A percentile compares a stretch with the other conserved stretches of the same genome.
Evolutionary conservation across 2,113 vertebrate species (phyloP).

Genomic region (Aplodontia rufa): DNA sequence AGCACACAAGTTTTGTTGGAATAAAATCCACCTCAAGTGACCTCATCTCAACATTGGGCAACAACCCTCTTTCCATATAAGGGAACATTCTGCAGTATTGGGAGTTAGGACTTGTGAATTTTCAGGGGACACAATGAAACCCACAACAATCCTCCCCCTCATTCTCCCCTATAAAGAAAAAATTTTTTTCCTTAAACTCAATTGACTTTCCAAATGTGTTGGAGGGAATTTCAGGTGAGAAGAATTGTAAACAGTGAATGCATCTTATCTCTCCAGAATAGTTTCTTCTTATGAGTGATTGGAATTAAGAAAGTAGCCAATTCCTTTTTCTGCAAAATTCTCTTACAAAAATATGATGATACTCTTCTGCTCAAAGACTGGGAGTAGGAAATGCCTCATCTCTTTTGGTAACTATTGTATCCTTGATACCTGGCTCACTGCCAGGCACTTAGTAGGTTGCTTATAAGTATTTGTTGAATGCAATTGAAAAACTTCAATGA

Average conservation of each 20-base stretch:
- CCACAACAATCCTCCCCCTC: not conserved
- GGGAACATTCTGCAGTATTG: not conserved
- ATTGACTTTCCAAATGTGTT: not conserved
- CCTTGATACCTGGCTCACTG: not conserved
- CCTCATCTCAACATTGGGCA: not conserved
- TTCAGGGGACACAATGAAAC: not conserved
- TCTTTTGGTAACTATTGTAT: not conserved
- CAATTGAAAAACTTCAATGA: not conserved
- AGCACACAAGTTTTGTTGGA: not conserved
- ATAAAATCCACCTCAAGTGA: not conserved
- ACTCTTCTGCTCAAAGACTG: not conserved
- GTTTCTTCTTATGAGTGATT: not conserved
- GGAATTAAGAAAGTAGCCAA: not conserved
- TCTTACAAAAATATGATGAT: not conserved
- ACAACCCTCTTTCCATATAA: not conserved
- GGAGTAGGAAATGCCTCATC: not conserved
- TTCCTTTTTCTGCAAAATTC: not conserved
- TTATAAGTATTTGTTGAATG: not conserved
- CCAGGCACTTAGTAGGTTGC: not conserved
- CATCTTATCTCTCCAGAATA: conserved; percentile 1
- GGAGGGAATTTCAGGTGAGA: not conserved
- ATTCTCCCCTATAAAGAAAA: not conserved
- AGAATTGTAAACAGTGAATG: not conserved
- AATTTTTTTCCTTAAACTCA: not conserved
- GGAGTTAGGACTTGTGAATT: not conserved